Evolutionary conservation across 2,113 vertebrate species (phyloP).

Genomic region (Arothron firmamentum): DNA sequence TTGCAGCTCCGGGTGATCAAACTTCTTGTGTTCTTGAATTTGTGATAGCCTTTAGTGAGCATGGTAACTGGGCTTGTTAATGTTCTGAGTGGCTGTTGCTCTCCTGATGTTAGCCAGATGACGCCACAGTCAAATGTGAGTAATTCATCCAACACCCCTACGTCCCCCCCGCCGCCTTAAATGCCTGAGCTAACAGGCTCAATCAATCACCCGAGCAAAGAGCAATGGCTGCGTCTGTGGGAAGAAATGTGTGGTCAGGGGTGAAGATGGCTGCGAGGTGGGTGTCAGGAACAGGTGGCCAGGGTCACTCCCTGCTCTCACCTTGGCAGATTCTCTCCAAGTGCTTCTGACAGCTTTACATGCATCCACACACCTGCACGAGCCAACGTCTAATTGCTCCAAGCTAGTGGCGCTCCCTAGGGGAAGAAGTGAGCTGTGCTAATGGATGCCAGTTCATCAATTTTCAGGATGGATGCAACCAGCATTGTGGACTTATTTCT

Average conservation of each 20-base stretch:
- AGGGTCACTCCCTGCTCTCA: constrained; percentile 64
- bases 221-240: constrained; percentile 32
- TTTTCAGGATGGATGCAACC: constrained; percentile 43
- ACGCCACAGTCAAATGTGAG: not conserved
- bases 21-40: too few relatives aligned
- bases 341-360: constrained; percentile 65
- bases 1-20: too few relatives aligned
- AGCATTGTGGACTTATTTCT: constrained; percentile 48
- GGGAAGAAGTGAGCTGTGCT: constrained; percentile 49
- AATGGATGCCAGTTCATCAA: constrained; percentile 68
- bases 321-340: constrained; percentile 64
- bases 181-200: constrained; percentile 43
- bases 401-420: constrained; percentile 43
- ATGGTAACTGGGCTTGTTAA: not conserved
- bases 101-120: constrained; percentile 20
- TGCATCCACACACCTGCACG: constrained; percentile 60
- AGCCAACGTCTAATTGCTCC: constrained; percentile 18
- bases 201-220: constrained; percentile 69
- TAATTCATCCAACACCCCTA: constrained; percentile 38
- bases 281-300: constrained; percentile 70
- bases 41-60: too few relatives aligned
- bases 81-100: not conserved
- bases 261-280: constrained; percentile 27
- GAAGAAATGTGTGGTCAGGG: constrained; percentile 11
- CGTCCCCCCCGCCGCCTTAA: constrained; percentile 19